Evolutionary conservation across 2,797 vertebrate genomes (phyloP).

Genomic region (Tragelaphus eurycerus): DNA sequence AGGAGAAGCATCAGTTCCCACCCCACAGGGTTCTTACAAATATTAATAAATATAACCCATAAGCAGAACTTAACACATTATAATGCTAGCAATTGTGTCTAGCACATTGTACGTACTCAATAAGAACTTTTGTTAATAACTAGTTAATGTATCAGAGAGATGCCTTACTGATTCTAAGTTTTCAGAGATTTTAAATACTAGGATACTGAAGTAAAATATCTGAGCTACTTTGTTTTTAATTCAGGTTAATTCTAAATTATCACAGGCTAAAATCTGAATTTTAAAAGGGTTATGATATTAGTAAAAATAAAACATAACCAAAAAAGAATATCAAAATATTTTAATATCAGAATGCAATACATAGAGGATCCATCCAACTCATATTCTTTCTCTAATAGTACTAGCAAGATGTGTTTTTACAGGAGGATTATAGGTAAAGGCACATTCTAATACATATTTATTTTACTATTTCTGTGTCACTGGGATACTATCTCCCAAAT

Average conservation of each 20-base stretch:
- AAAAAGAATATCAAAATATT: not conserved
- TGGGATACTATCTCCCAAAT: not conserved
- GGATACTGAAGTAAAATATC: conserved; percentile 8
- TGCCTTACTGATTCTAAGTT: not conserved
- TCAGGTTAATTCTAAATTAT: not conserved
- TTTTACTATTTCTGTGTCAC: not conserved
- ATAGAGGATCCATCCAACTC: not conserved
- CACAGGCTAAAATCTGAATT: conserved; percentile 8
- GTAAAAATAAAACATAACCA: not conserved
- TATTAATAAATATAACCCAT: not conserved
- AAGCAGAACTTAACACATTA: not conserved
- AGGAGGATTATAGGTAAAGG: not conserved
- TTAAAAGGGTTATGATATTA: not conserved
- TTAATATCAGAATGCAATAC: not conserved
- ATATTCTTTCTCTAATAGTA: not conserved
- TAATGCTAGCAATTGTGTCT: not conserved
- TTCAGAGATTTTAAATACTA: not conserved
- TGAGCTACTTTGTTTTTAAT: not conserved
- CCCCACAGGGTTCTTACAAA: not conserved
- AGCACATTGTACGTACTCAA: not conserved
- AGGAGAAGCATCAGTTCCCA: not conserved
- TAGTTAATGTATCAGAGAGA: conserved; percentile 6
- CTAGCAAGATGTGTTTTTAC: not conserved
- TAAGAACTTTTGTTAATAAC: not conserved
- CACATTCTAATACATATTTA: not conserved